These are phyloP conservation scores for Eulemur albifrons DNA, from an alignment of 2,797 vertebrate genomes.

Conservation along the genomic window DNA sequence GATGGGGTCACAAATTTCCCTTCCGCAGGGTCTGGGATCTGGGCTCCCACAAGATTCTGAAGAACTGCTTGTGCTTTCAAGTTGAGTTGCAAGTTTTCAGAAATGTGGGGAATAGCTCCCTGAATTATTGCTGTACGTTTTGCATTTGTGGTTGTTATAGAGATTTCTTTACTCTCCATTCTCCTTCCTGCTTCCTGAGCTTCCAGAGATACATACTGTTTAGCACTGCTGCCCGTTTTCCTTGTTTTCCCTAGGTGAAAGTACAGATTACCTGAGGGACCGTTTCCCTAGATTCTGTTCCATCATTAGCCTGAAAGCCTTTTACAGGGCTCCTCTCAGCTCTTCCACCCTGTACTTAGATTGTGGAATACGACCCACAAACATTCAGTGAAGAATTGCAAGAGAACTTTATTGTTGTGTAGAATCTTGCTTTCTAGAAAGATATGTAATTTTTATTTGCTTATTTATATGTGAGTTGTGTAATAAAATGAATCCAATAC, in stretches of 20 bases:
- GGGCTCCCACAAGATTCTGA: neutral
- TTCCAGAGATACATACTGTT: neutral
- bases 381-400: neutral
- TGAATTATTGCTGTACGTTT: neutral
- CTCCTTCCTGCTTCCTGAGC: neutral
- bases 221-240: neutral
- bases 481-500: neutral
- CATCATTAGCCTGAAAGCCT: neutral
- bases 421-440: neutral
- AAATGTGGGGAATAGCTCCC: neutral
- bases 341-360: neutral
- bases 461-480: neutral
- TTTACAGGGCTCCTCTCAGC: neutral
- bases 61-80: neutral
- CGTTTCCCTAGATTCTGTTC: neutral
- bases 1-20: neutral
- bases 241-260: neutral
- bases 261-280: fast-evolving
- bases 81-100: neutral
- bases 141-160: neutral
- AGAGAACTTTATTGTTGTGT: neutral
- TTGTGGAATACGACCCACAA: neutral
- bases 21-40: neutral
- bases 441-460: neutral
- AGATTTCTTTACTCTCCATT: neutral